phyloP scores from a whole-genome alignment of 2,113 vertebrate species.

The Phrynosoma blainvillii region DNA sequence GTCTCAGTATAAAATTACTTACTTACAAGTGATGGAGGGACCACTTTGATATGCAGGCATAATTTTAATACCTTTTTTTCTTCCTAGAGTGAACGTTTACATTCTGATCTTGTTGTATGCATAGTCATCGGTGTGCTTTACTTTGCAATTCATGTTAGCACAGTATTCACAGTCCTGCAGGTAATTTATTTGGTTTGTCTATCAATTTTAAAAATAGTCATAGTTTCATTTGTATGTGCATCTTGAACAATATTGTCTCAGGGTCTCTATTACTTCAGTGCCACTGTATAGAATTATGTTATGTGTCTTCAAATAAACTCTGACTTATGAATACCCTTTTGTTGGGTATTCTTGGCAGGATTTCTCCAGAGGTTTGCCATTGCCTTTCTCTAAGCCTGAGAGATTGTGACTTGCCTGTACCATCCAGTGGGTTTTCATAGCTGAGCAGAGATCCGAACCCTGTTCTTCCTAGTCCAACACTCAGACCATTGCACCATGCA shows the following conservation, averaged over 20 bases:
- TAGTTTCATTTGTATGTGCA: background rate
- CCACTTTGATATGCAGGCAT: background rate
- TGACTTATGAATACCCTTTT: no score
- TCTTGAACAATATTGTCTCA: background rate
- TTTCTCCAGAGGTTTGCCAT: no score
- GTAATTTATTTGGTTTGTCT: conserved; percentile 71
- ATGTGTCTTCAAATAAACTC: no score
- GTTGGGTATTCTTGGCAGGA: no score
- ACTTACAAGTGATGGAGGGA: background rate
- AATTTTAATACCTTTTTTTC: conserved; percentile 39
- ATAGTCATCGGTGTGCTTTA: conserved; percentile 94
- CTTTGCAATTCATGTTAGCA: conserved; percentile 98
- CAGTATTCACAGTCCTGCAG: conserved; percentile 96
- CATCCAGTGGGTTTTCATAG: no score
- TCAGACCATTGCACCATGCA: no score
- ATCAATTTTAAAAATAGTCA: conserved; percentile 1
- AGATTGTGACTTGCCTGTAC: no score
- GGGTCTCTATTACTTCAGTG: background rate
- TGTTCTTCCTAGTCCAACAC: no score
- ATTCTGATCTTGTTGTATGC: conserved; percentile 96
- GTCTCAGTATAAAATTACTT: background rate
- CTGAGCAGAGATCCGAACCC: no score
- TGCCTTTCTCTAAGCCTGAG: no score
- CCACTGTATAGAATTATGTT: background rate
- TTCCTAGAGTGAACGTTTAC: conserved; percentile 90